Percentiles rank a stretch among this genome's conserved stretches.
phyloP scores from a whole-genome alignment of 2,797 vertebrate species.

The Knipowitschia caucasica region DNA sequence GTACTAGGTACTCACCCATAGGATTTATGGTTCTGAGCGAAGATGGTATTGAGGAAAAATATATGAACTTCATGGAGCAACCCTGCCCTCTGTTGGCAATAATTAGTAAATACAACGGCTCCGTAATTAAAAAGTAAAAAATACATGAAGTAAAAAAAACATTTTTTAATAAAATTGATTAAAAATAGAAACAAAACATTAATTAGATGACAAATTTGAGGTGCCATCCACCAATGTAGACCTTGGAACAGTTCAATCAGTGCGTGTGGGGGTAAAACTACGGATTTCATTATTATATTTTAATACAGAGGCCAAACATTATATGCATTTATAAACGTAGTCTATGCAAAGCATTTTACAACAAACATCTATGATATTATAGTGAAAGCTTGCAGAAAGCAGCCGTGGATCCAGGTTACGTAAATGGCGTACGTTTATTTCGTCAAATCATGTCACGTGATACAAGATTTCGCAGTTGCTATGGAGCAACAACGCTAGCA shows the following conservation, averaged over 20 bases:
- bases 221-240: too few relatives aligned
- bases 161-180: neutral
- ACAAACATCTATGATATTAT: neutral
- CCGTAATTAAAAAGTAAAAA: too few relatives aligned
- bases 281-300: too few relatives aligned
- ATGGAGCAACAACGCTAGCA: slow-evolving; percentile 56
- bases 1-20: too few relatives aligned
- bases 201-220: too few relatives aligned
- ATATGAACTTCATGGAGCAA: slow-evolving; percentile 2
- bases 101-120: neutral
- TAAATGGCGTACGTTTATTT: slow-evolving; percentile 15
- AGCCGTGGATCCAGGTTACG: neutral
- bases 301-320: too few relatives aligned
- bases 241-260: too few relatives aligned
- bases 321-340: too few relatives aligned
- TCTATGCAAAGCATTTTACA: neutral
- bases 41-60: neutral
- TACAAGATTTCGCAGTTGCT: slow-evolving; percentile 27
- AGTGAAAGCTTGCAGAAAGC: too few relatives aligned
- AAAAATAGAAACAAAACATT: neutral
- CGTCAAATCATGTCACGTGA: slow-evolving; percentile 12
- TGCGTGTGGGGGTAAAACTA: too few relatives aligned
- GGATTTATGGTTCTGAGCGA: too few relatives aligned
- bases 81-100: slow-evolving; percentile 43
- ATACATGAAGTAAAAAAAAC: neutral